A percentile compares a stretch with the other conserved stretches of the same genome.
Evolutionary conservation across 2,888 invertebrate species (phyloP).

Genomic region (Galerucella pusilla): DNA sequence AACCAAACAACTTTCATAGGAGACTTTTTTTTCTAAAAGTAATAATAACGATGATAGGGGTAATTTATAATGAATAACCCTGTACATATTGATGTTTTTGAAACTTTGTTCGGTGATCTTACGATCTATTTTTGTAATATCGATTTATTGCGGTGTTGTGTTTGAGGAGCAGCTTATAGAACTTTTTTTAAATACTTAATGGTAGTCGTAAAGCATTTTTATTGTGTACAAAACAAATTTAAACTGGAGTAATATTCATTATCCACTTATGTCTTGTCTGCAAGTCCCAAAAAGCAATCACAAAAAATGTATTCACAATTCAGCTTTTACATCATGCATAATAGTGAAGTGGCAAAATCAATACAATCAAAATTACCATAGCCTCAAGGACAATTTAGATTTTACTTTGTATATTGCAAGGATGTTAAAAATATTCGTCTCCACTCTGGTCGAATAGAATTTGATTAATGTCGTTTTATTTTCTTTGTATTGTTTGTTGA

Average conservation of each 20-base stretch:
- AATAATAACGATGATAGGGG: too few relatives aligned
- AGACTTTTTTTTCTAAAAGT: too few relatives aligned
- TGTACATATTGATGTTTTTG: not conserved
- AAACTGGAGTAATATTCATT: constrained; percentile 11
- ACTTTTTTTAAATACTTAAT: not conserved
- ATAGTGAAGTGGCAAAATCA: not conserved
- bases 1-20: too few relatives aligned
- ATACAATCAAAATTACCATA: too few relatives aligned
- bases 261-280: constrained; percentile 17
- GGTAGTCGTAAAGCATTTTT: not conserved
- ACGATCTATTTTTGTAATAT: not conserved
- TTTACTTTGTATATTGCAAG: too few relatives aligned
- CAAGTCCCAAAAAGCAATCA: constrained; percentile 10
- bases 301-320: constrained; percentile 4
- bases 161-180: not conserved
- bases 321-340: not conserved
- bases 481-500: too few relatives aligned
- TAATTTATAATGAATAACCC: too few relatives aligned
- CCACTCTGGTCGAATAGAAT: too few relatives aligned
- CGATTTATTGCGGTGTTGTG: not conserved
- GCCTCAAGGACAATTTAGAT: too few relatives aligned
- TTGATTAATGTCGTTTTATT: too few relatives aligned
- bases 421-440: too few relatives aligned
- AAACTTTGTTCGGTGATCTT: not conserved
- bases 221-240: constrained; percentile 1